phyloP scores from a whole-genome alignment of 1,140 invertebrate genomes.

The Sarcophaga peregrina region DNA sequence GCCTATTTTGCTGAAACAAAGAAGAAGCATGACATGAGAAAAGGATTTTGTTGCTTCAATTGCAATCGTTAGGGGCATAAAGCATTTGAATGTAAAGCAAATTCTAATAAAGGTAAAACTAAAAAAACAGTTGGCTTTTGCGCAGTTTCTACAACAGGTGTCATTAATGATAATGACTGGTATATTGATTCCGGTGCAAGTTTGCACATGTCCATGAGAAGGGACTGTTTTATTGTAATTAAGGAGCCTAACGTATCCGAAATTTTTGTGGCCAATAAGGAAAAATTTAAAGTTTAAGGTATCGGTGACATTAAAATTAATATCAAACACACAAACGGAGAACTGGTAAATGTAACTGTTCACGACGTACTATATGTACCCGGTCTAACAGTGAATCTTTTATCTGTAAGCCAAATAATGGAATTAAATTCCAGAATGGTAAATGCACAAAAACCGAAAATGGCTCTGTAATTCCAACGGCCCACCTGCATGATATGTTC shows the following conservation, averaged over 20 bases:
- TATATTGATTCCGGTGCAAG: slow-evolving; percentile 11
- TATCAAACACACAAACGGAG: neutral
- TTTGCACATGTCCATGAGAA: neutral
- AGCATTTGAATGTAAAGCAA: neutral
- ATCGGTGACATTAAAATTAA: slow-evolving; percentile 1
- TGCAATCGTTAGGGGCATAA: slow-evolving; percentile 7
- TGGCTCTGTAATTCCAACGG: neutral
- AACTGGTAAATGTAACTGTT: neutral
- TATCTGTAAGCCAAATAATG: slow-evolving; percentile 16
- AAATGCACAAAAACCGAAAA: neutral
- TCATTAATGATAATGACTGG: slow-evolving; percentile 12
- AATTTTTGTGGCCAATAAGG: neutral
- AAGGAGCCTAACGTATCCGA: neutral
- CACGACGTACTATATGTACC: neutral
- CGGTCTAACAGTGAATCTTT: neutral
- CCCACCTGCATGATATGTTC: neutral
- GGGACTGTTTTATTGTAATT: neutral
- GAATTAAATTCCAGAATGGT: neutral
- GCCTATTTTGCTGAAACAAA: neutral
- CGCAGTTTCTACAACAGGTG: neutral
- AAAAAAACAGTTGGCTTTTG: slow-evolving; percentile 17
- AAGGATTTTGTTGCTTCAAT: slow-evolving; percentile 9
- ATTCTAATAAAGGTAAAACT: neutral
- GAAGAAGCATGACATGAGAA: neutral
- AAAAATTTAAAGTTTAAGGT: slow-evolving; percentile 12